Base-by-base conservation (phyloP, 2,113 vertebrate genomes). In the Urocitellus parryii region DNA sequence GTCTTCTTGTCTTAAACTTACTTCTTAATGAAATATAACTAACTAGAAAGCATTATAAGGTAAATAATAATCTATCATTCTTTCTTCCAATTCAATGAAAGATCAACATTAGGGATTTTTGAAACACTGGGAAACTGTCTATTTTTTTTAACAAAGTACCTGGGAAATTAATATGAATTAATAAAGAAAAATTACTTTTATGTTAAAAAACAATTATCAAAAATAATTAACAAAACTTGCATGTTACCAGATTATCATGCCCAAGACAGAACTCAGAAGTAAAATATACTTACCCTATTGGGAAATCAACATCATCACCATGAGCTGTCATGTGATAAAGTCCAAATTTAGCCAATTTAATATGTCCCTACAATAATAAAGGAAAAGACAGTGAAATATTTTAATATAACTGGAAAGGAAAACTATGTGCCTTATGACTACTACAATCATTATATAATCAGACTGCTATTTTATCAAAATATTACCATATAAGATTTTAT, bases 311-410 rank as follows among this genome's bases (percentile, higher is more conserved):
- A 98, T 99, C 99, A 61, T 99, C 99, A 84, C 99, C 99, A 22
- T 99, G 99, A 98, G 99, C 99, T 73, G 99, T 99, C 99, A 99
- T 99, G 97, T 99, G 99, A 98, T 99, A 99, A 91, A 99, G 98
- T 58, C 99, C 99, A 98, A 99, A 99, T 98, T 99, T 99, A 92
- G 99, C 99, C 98, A 99, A 98, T 93, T 99, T 99, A 91, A 99
- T 98, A 4, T 99, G 99, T 20, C 99, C 99, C 99, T 99, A 95
- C 17, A 92, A 98, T 94, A 97, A 18, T 17, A 86, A 94, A 93
- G 86, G 74, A 51, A 88, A 96, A 83, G 56, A 48, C 8, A 93
- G 12, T 8, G 18, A 94, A 90, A 65, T 73, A 61, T 37, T 56
- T 96, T 84, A 83, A 65, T 58, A 77, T 34, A 80, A 94, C 0